Evolutionary conservation across 2,797 vertebrate species (phyloP).

Genomic region (Chiloscyllium punctatum): DNA sequence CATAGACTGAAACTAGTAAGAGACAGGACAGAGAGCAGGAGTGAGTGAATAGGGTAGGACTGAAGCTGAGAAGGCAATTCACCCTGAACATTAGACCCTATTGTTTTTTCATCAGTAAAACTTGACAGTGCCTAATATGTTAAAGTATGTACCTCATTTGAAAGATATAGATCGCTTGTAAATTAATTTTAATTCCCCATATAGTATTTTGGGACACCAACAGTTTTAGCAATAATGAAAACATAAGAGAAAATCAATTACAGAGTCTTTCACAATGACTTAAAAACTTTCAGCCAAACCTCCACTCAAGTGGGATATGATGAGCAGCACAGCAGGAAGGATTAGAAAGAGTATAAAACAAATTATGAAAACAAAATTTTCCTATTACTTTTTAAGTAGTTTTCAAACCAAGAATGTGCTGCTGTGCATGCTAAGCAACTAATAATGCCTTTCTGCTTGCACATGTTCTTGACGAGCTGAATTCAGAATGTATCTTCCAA

Average conservation of each 20-base stretch:
- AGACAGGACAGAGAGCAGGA: too few relatives aligned
- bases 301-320: background rate
- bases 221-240: background rate
- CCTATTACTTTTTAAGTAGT: background rate
- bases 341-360: background rate
- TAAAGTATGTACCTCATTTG: background rate
- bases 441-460: background rate
- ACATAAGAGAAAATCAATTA: background rate
- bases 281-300: background rate
- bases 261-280: background rate
- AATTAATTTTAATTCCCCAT: background rate
- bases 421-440: background rate
- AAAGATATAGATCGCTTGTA: background rate
- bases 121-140: too few relatives aligned
- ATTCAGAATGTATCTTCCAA: background rate
- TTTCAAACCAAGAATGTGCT: background rate
- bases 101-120: background rate
- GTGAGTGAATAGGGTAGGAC: too few relatives aligned
- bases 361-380: background rate
- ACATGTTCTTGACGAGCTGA: background rate
- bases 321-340: background rate
- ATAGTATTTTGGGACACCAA: background rate
- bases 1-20: background rate
- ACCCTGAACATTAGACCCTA: background rate
- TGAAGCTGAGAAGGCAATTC: background rate